Evolutionary conservation across 2,888 invertebrate species (phyloP).

Genomic region (Noctuana brunneofusca): DNA sequence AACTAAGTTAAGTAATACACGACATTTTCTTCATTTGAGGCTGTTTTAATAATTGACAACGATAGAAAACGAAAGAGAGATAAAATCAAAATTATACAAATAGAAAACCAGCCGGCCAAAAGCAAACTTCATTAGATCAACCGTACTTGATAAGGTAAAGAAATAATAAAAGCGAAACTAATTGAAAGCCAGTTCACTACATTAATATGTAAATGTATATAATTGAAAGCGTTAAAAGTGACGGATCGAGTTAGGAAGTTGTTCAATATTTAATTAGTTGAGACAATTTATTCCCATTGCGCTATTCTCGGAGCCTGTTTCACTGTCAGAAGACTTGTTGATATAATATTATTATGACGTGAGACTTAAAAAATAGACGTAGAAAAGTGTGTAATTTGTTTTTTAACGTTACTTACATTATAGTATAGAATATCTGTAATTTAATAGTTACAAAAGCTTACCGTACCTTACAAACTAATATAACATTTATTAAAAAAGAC

Average conservation of each 20-base stretch:
- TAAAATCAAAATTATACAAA: constrained; percentile 4
- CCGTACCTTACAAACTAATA: too few relatives aligned
- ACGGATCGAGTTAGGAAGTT: constrained; percentile 35
- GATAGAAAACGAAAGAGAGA: not conserved
- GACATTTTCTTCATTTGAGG: not conserved
- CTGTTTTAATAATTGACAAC: not conserved
- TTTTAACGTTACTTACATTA: too few relatives aligned
- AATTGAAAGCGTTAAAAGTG: constrained; percentile 34
- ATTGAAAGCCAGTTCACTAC: constrained; percentile 26
- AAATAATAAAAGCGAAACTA: constrained; percentile 26
- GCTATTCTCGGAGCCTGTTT: constrained; percentile 7
- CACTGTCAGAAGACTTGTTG: constrained; percentile 2
- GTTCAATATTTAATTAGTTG: constrained; percentile 34
- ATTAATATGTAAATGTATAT: constrained; percentile 33
- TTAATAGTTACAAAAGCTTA: too few relatives aligned
- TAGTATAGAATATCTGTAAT: too few relatives aligned
- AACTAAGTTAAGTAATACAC: too few relatives aligned
- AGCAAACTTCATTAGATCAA: constrained; percentile 5
- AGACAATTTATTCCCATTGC: constrained; percentile 31
- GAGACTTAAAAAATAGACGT: not conserved
- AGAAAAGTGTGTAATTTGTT: too few relatives aligned
- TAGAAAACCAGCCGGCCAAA: not conserved
- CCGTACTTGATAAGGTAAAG: not conserved
- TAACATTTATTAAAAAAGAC: too few relatives aligned
- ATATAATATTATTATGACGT: not conserved